phyloP scores from a whole-genome alignment of 2,888 invertebrate species.

The Euzetes globulus region DNA sequence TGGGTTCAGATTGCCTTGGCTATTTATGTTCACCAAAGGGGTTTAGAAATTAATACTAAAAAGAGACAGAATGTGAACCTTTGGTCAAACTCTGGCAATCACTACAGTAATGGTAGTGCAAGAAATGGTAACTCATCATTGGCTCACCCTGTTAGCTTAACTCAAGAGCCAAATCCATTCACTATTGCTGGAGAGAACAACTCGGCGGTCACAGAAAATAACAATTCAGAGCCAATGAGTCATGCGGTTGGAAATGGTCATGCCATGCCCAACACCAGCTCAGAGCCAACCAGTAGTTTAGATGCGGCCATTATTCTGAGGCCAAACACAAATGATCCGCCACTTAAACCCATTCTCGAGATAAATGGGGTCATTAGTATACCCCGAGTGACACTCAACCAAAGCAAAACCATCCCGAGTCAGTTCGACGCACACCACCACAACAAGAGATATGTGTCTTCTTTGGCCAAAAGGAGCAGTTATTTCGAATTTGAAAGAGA shows the following conservation, averaged over 20 bases:
- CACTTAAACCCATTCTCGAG: neutral
- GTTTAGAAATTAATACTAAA: neutral
- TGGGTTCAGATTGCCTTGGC: neutral
- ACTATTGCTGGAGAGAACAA: neutral
- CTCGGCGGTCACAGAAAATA: neutral
- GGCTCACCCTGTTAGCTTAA: neutral
- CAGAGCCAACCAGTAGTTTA: neutral
- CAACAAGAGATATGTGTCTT: neutral
- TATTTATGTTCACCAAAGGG: neutral
- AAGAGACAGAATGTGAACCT: neutral
- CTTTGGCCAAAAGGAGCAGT: conserved; percentile 20
- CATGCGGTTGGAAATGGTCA: neutral
- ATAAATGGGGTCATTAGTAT: neutral
- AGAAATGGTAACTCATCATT: neutral
- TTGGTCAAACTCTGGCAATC: neutral
- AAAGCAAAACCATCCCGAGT: neutral
- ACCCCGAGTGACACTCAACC: neutral
- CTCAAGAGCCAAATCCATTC: conserved; percentile 12
- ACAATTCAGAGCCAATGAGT: neutral
- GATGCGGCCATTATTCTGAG: neutral
- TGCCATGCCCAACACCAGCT: too few relatives aligned
- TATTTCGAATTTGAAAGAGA: neutral
- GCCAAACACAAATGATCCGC: neutral
- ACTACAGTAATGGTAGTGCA: neutral
- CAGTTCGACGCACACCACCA: neutral